Evolutionary conservation across 2,113 vertebrate genomes (phyloP).

Genomic region (Etheostoma cragini): DNA sequence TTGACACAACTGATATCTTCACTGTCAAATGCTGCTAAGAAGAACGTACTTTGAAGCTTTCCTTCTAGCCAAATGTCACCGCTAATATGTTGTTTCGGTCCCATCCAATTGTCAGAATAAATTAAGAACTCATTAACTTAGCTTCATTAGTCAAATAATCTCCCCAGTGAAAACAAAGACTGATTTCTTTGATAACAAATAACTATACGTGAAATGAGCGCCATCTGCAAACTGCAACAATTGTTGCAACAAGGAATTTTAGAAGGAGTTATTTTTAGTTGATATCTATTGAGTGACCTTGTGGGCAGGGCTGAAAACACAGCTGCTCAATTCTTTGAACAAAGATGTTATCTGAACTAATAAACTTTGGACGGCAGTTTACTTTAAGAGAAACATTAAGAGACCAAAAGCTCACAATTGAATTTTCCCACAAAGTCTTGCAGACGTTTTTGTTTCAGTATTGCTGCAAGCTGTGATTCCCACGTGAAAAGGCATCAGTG

Average conservation of each 20-base stretch:
- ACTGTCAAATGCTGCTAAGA: slow-evolving; percentile 69
- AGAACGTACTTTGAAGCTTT: slow-evolving; percentile 64
- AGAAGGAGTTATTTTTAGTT: slow-evolving; percentile 80
- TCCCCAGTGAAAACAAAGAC: slow-evolving; percentile 46
- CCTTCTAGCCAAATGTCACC: slow-evolving; percentile 62
- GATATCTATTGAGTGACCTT: slow-evolving; percentile 78
- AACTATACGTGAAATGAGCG: slow-evolving; percentile 27
- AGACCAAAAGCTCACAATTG: slow-evolving; percentile 85
- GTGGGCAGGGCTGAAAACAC: slow-evolving; percentile 82
- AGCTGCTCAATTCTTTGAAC: slow-evolving; percentile 82
- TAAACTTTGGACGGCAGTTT: slow-evolving; percentile 85
- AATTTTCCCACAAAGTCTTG: slow-evolving; percentile 91
- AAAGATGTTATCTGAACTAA: slow-evolving; percentile 86
- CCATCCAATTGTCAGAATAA: slow-evolving; percentile 50
- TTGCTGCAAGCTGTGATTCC: slow-evolving; percentile 94
- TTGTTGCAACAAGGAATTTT: slow-evolving; percentile 58
- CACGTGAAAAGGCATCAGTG: slow-evolving; percentile 94
- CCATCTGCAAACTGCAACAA: slow-evolving; percentile 48
- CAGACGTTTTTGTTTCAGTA: slow-evolving; percentile 85
- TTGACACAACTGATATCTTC: slow-evolving; percentile 74
- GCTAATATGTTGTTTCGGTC: slow-evolving; percentile 52
- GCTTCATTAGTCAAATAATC: slow-evolving; percentile 38
- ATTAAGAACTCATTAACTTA: slow-evolving; percentile 57
- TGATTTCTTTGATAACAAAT: slow-evolving; percentile 45
- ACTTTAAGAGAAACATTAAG: slow-evolving; percentile 86